Percentiles rank a stretch among this genome's conserved stretches.
Evolutionary conservation across 30 jellyfish, hydroid and myxozoan species (phyloP).

Genomic region (Pseudorhiza aurosa): DNA sequence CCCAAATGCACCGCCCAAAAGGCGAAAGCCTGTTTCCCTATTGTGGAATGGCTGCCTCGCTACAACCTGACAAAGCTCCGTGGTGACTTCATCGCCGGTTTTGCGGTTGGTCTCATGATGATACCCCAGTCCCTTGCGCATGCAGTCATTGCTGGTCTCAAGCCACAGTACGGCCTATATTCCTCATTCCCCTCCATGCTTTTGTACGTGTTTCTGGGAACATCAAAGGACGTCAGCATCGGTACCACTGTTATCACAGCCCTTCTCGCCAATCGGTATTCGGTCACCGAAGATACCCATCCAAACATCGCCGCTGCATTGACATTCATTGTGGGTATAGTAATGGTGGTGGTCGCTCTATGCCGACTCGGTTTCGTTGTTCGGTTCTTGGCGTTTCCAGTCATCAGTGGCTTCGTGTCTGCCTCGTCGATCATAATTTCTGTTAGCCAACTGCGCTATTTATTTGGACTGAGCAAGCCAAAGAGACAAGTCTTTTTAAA

Average conservation of each 20-base stretch:
- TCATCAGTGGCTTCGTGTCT: conserved; percentile 88
- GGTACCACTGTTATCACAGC: conserved; percentile 90
- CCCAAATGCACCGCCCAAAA: conserved; percentile 10
- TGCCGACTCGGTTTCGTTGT: conserved; percentile 79
- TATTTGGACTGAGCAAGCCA: conserved; percentile 71
- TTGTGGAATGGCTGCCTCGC: conserved; percentile 68
- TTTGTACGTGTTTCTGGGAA: conserved; percentile 69
- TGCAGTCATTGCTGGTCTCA: conserved; percentile 78
- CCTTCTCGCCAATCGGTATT: conserved; percentile 65
- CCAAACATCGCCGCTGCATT: conserved; percentile 73
- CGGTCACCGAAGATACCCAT: conserved; percentile 33
- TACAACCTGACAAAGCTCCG: conserved; percentile 56
- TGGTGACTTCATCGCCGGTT: conserved; percentile 76
- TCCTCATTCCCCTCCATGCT: conserved; percentile 81
- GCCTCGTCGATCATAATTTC: conserved; percentile 80
- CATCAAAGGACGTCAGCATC: conserved; percentile 75
- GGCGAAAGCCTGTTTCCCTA: conserved; percentile 59
- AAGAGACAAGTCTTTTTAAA: conserved; percentile 52
- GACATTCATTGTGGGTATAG: conserved; percentile 73
- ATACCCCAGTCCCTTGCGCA: conserved; percentile 87
- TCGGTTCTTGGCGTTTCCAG: conserved; percentile 79
- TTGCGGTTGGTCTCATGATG: conserved; percentile 76
- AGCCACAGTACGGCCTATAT: conserved; percentile 83
- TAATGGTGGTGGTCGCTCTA: conserved; percentile 61
- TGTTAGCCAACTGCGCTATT: conserved; percentile 66